Evolutionary conservation across 2,888 invertebrate genomes (phyloP), one percentile per base, ranked within the genome.

Genomic region (Melanchra persicariae): DNA sequence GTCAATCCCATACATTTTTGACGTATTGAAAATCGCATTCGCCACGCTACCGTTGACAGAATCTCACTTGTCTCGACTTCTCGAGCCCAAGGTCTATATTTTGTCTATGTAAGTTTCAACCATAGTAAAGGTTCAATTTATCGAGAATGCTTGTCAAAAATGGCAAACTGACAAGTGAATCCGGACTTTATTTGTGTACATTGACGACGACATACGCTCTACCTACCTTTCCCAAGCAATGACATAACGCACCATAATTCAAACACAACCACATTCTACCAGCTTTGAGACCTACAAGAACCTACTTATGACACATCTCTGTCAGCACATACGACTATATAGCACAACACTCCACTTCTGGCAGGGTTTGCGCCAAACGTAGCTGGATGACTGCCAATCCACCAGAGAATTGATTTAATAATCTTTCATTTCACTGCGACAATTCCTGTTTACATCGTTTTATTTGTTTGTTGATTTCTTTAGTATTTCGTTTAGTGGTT

Each of bases 361-460:
- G 79, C 80, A 68, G 62, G 61, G 74, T 70, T 72, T 74, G 79
- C 74, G 77, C 83, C 83, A 82, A 83, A 65, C 74, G 54, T 15
- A 26, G 34, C 82, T 85, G 85, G 85, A 82, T 6, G 12, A 0
- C 58, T 62, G 85, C 85, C 85, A 85, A 79, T 74, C 58, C 61
- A 65, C 15, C 47, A 22, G 60, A 59, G 70, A 85, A 85, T 84
- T 85, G 85, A 84, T 85, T 85, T 77, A 75, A 81, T 82, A 82
- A 79, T 85, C 73, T 79, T 82, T 78, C 70, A 85, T 79, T 74
- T 81, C 72, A 74, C 72, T 84, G 84, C 81, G 81, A 84, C 83
- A 83, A 77, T 79, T 75, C 54, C 63, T 83, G 77, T 78, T 76
- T 76, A 79, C 76, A 79, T 40, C 40, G 26, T 43, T 71, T 77